Conservation (phyloP, 2,797 vertebrate genomes). For the Trachurus trachurus region DNA sequence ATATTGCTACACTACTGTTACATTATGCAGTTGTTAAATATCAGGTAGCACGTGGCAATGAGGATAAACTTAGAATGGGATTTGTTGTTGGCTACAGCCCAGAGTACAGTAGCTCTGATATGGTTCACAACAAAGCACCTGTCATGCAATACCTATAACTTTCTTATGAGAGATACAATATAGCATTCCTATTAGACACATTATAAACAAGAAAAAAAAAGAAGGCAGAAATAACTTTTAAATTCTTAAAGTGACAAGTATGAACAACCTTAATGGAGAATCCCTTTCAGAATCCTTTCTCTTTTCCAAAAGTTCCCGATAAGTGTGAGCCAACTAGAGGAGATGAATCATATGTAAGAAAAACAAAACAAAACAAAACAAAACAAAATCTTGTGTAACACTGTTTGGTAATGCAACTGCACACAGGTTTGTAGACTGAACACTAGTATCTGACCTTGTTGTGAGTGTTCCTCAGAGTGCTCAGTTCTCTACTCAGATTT, state of each 20-base stretch:
- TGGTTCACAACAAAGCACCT: slow-evolving; percentile 1
- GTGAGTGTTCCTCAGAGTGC: slow-evolving; percentile 78
- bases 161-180: not conserved
- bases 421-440: not conserved
- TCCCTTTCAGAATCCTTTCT: slow-evolving; percentile 84
- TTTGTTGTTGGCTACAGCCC: not conserved
- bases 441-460: slow-evolving; percentile 80
- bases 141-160: not conserved
- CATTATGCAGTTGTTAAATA: not conserved
- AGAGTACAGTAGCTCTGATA: not conserved
- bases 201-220: not conserved
- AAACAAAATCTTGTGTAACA: not conserved
- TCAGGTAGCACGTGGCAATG: not conserved
- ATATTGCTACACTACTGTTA: not conserved
- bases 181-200: not conserved
- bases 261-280: slow-evolving; percentile 81
- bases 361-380: not conserved
- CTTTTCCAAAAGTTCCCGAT: slow-evolving; percentile 84
- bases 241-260: not conserved
- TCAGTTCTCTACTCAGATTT: slow-evolving; percentile 81
- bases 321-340: slow-evolving; percentile 76
- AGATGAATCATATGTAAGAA: slow-evolving; percentile 20
- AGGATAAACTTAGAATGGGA: not conserved
- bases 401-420: not conserved
- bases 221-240: not conserved